Base-by-base conservation (phyloP, 2,797 vertebrate genomes). In the Apogon hyalosoma region DNA sequence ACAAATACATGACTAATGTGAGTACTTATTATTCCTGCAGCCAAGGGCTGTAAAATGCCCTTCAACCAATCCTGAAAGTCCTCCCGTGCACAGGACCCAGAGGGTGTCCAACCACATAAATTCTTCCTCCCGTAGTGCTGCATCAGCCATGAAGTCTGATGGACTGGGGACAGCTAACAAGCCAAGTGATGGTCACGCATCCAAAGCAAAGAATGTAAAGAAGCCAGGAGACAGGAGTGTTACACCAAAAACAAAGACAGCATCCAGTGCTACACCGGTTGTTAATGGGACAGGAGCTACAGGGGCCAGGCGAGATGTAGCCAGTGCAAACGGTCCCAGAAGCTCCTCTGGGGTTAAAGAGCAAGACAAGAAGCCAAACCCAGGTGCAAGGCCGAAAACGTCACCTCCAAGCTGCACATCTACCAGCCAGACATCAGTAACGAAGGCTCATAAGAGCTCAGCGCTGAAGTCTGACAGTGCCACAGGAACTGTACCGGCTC, bases 121-220 rank as follows among this genome's bases (percentile, higher is more conserved):
- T 64, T 66, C 84, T 21, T 83, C 86, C 82, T 77, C 85, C 73
- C 74, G 56, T 75, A 77, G 86, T 61, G 81, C 84, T 55, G 69
- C 88, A 77, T 86, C 88, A 75, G 85, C 90, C 93, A 99, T 99
- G 98, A 99, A 98, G 95, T 98, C 98, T n/a, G 97, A 99, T 92
- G 95, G 93, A 75, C 90, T 97, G 85, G 95, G 93, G 74, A 91
- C 95, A 52, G 93, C 92, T 61, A 93, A 77, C 83, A 97, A 95
- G 90, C 66, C 91, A 51, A 90, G 90, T 73, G 96, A 96, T 33
- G 88, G 91, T 55, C 91, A 93, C 31, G 76, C 95, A 41, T 67
- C 93, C 57, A 95, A 95, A 65, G 92, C 92, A n/a, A 96, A 95
- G 85, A 92, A 86, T 63, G 83, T 82, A 11, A 95, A 94, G 87